These are phyloP conservation scores for Merops nubicus DNA, from an alignment of 2,113 vertebrate species.

Conservation along the genomic window DNA sequence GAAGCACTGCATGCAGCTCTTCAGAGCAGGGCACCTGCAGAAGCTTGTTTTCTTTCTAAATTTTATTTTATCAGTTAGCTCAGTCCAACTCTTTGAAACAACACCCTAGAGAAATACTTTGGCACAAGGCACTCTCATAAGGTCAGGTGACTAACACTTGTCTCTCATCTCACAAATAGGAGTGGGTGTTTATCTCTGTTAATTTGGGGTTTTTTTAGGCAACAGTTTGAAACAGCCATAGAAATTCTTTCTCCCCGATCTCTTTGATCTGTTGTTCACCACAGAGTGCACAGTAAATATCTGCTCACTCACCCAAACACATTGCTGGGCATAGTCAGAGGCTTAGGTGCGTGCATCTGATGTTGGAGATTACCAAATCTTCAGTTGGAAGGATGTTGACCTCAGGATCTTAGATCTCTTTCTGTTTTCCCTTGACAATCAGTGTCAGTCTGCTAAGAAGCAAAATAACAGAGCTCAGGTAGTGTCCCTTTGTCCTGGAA, in stretches of 20 bases:
- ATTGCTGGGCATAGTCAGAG: background rate
- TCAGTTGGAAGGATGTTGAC: background rate
- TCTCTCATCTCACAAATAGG: background rate
- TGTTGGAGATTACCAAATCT: background rate
- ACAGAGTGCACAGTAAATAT: background rate
- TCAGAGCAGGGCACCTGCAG: background rate
- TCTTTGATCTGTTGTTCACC: background rate
- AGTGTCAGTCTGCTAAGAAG: background rate
- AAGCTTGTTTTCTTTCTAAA: slow-evolving; percentile 25
- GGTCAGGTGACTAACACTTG: background rate
- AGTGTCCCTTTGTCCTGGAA: background rate
- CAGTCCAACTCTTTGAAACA: background rate
- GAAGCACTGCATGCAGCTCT: background rate
- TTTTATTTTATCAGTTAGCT: background rate
- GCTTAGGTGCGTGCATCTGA: rapidly evolving
- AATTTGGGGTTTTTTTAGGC: slow-evolving; percentile 5
- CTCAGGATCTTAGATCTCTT: background rate
- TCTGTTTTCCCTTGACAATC: background rate
- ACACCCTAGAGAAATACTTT: background rate
- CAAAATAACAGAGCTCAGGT: background rate
- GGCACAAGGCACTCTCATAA: rapidly evolving
- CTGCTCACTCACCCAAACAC: background rate
- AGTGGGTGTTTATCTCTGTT: background rate
- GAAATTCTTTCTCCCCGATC: background rate
- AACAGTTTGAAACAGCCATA: background rate